Evolutionary conservation across 1,140 invertebrate species (phyloP), one percentile per base, ranked within the genome.

Genomic region (Anoplophora glabripennis): DNA sequence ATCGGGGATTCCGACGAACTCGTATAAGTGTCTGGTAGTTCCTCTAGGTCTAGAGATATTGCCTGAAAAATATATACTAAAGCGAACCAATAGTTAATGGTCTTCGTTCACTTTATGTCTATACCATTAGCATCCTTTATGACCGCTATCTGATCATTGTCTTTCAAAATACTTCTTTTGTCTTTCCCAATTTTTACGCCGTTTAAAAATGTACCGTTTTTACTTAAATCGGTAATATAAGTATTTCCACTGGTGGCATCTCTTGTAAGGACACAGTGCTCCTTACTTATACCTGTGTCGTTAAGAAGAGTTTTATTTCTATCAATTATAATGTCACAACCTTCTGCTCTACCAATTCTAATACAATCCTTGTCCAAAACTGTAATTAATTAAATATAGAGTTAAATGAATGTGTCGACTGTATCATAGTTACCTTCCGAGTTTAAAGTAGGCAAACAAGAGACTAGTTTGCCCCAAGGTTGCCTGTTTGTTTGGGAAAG

Each of bases 261-360:
- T 65, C 75, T 77, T 51, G 55, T 74, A 12, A 83, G 76, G 7
- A 67, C 38, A 72, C 82, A 82, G 66, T 83, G 81, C 55, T 73
- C 68, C 72, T 81, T 82, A 62, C 80, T 82, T 38, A 82, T 80
- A 62, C 75, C 73, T 5, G 80, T 64, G 44, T 15, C 75, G 72
- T 61, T 72, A 72, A 12, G 74, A 66, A 51, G 75, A 73, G 18
- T 77, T 66, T 54, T 54, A 17, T n/a, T 75, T 67, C 18, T 75
- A 67, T 65, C 73, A 72, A 48, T 70, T 78, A 81, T 68, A 10
- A 72, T 53, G 65, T 78, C 76, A 42, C 78, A 81, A 18, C 58
- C 61, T 36, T 73, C 41, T 17, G 76, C 69, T 69, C 80, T 76
- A 58, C 81, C 81, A 8, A 81, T 62, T 37, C 61, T 76, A 62